Evolutionary conservation across 2,888 invertebrate species (phyloP), one percentile per base, ranked within the genome.

Genomic region (Ceriagrion tenellum): DNA sequence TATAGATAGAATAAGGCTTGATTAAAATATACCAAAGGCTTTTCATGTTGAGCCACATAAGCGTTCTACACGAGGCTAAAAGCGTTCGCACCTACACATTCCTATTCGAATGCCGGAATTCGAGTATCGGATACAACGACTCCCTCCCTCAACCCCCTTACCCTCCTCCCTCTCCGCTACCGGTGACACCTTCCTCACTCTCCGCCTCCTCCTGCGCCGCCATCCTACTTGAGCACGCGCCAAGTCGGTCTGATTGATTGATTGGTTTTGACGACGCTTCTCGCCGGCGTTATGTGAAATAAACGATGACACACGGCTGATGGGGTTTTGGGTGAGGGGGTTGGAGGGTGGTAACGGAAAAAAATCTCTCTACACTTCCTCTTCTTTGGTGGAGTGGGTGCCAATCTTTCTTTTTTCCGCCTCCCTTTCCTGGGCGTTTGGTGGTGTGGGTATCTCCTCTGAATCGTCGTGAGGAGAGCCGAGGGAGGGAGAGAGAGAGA

Each of bases 181-280:
- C 69, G 6, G 30, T 35, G 30, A 81, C 35, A 18, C 81, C 81
- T 26, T 81, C 81, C 13, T 13, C 81, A 4, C 30, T 35, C 81
- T 8, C 81, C 81, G 2, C 35, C 26, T 10, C 20, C 20, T 63
- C 20, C 63, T 20, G 12, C 16, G 12, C 35, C 69, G 69, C 30
- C 81, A 18, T 18, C 81, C n/a, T n/a, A 81, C 81, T 81, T 81
- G 81, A 81, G 81, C 81, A 81, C 81, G 81, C 81, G 81, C 81
- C 81, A 81, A 81, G 81, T 8, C 35, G 35, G 81, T 13, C 81
- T 81, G 81, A 81, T 81, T 81, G 81, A 81, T 81, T 81, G 81
- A 81, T 81, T 81, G 81, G 30, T 81, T 35, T 81, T 35, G 26
- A 81, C 81, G 81, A 81, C 26, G 81, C 30, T 81, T 16, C 59